Conservation (phyloP, 1,140 invertebrate species). For the Heliconius hewitsoni region DNA sequence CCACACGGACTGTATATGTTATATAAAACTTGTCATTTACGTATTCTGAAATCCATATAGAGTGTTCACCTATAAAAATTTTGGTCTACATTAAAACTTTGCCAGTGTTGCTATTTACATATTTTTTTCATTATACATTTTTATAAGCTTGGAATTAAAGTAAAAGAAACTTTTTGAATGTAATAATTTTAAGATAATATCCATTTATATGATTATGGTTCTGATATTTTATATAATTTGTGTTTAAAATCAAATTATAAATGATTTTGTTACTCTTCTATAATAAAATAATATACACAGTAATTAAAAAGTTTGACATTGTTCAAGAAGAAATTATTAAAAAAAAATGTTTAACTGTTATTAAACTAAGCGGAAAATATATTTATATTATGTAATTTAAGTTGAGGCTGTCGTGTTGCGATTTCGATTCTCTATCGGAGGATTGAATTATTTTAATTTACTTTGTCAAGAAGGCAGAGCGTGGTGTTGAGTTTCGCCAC, state of each 20-base stretch:
- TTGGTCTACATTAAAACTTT: background rate
- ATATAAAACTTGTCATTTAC: background rate
- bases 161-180: background rate
- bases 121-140: background rate
- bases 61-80: slow-evolving; percentile 7
- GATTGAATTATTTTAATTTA: too few relatives aligned
- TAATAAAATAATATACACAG: background rate
- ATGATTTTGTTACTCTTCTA: background rate
- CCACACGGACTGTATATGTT: background rate
- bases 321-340: background rate
- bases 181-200: background rate
- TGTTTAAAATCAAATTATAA: background rate
- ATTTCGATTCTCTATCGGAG: too few relatives aligned
- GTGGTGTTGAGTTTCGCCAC: too few relatives aligned
- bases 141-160: background rate
- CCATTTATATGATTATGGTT: background rate
- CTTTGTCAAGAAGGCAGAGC: too few relatives aligned
- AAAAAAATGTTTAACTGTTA: background rate
- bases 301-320: background rate
- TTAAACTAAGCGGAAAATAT: background rate
- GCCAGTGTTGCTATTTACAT: slow-evolving; percentile 1
- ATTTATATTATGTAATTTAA: background rate
- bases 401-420: too few relatives aligned
- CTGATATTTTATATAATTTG: background rate
- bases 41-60: background rate